phyloP scores from a whole-genome alignment of 1,140 invertebrate species.

The Eufriesea mexicana region DNA sequence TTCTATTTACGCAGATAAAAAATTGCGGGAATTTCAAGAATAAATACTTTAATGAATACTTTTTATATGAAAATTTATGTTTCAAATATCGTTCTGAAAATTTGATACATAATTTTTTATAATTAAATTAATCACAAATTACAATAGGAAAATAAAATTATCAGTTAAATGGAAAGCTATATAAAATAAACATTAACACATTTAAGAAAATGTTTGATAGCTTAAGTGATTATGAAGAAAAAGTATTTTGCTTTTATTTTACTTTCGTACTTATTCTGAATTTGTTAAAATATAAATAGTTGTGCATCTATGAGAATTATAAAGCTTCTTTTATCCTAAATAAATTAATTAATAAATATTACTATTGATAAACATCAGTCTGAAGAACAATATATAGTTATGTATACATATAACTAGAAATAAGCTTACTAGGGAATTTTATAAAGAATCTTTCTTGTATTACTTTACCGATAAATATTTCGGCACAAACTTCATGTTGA shows the following conservation, averaged over 20 bases:
- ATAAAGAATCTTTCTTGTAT: neutral
- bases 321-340: neutral
- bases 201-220: neutral
- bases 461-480: conserved; percentile 35
- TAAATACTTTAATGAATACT: neutral
- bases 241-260: neutral
- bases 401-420: neutral
- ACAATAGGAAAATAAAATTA: neutral
- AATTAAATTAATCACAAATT: neutral
- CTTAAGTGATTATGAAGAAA: neutral
- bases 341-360: neutral
- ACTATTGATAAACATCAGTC: neutral
- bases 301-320: neutral
- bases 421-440: conserved; percentile 44
- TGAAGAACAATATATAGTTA: neutral
- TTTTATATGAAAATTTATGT: neutral
- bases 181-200: neutral
- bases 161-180: neutral
- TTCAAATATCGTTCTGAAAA: neutral
- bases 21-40: conserved; percentile 59
- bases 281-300: neutral
- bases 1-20: conserved; percentile 43
- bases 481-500: conserved; percentile 43
- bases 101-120: neutral
- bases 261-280: neutral